Evolutionary conservation across 53 echinoderm and acorn worm species (phyloP).

Genomic region (Holothuria leucospilota): DNA sequence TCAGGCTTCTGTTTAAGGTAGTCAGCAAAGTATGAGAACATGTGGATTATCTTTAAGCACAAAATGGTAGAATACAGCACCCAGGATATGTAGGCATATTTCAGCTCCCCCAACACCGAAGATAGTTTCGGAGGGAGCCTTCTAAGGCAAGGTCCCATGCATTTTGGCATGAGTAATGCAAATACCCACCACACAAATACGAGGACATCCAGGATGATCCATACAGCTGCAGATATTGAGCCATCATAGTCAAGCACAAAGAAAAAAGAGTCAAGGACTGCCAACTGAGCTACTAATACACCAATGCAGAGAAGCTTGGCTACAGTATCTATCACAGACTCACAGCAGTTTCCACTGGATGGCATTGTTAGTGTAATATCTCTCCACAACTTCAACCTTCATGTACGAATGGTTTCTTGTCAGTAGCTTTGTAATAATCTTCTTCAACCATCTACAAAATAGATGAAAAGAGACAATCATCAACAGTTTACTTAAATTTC

Average conservation of each 20-base stretch:
- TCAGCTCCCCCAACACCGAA: constrained; percentile 57
- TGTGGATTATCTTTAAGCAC: constrained; percentile 70
- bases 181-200: constrained; percentile 12
- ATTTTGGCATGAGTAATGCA: constrained; percentile 2
- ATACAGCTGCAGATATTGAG: neutral
- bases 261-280: constrained; percentile 57
- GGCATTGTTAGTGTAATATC: neutral
- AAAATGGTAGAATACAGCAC: constrained; percentile 67
- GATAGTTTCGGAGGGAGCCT: constrained; percentile 14
- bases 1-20: constrained; percentile 8
- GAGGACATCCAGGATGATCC: constrained; percentile 23
- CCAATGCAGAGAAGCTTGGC: constrained; percentile 60
- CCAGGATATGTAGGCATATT: constrained; percentile 78
- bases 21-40: constrained; percentile 76
- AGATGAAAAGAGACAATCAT: too few species aligned
- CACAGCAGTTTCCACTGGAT: neutral
- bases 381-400: too few species aligned
- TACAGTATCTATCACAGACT: constrained; percentile 30
- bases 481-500: too few species aligned
- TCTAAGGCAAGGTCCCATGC: constrained; percentile 16
- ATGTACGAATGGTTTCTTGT: too few species aligned
- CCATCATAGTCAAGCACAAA: constrained; percentile 26
- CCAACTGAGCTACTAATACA: constrained; percentile 56
- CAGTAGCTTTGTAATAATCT: too few species aligned
- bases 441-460: too few species aligned